These are phyloP conservation scores for Catotricha subobsoleta DNA, from an alignment of 2,888 invertebrate species.

Conservation along the genomic window DNA sequence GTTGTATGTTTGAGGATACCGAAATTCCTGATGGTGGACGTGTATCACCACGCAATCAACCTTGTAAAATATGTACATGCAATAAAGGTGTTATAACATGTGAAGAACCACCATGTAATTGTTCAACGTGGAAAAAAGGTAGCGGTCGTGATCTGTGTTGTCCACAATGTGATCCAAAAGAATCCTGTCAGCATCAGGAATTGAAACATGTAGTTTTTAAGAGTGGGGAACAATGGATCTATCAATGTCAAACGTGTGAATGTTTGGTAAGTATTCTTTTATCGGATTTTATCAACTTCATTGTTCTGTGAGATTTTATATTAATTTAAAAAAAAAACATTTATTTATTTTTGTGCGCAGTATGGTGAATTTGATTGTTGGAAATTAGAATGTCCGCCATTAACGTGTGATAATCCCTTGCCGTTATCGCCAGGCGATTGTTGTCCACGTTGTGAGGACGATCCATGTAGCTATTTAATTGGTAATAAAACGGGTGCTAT, in stretches of 20 bases:
- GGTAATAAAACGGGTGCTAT: conserved; percentile 9
- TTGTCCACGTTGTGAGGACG: conserved; percentile 51
- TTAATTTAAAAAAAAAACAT: background rate
- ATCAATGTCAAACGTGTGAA: conserved; percentile 83
- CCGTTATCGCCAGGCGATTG: conserved; percentile 44
- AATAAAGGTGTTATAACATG: conserved; percentile 46
- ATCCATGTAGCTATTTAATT: conserved; percentile 29
- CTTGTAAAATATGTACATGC: conserved; percentile 34
- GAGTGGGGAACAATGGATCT: conserved; percentile 76
- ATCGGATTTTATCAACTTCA: background rate
- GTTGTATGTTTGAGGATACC: conserved; percentile 53
- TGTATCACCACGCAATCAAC: conserved; percentile 31
- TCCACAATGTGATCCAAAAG: conserved; percentile 58
- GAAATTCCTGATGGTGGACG: conserved; percentile 41
- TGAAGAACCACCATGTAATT: conserved; percentile 49
- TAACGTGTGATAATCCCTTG: conserved; percentile 43
- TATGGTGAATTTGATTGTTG: conserved; percentile 78
- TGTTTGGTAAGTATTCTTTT: conserved; percentile 44
- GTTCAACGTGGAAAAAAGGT: conserved; percentile 27
- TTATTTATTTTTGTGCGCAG: conserved; percentile 25
- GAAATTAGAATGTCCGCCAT: conserved; percentile 65
- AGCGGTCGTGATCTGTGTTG: conserved; percentile 48
- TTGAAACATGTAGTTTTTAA: conserved; percentile 53
- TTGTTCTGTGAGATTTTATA: background rate
- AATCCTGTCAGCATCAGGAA: conserved; percentile 64